Evolutionary conservation across 1,140 invertebrate species (phyloP).

Genomic region (Glomeris maerens): DNA sequence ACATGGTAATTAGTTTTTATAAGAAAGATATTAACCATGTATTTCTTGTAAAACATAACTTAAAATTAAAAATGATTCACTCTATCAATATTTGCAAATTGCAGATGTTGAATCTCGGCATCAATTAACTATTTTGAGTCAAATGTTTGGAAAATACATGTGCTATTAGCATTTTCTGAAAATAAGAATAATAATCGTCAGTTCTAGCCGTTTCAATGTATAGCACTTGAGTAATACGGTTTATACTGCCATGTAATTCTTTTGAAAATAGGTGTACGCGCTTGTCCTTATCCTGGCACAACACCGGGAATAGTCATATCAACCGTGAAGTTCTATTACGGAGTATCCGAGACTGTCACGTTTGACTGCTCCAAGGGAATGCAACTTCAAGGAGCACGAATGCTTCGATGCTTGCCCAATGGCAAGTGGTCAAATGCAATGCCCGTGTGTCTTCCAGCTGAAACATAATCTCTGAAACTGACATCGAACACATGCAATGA

Average conservation of each 20-base stretch:
- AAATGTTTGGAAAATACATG: no score
- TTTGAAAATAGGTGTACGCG: conserved; percentile 46
- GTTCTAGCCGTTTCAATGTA: background rate
- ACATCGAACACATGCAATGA: no score
- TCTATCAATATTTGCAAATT: no score
- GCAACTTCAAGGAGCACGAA: conserved; percentile 51
- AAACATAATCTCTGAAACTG: conserved; percentile 2
- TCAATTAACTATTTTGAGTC: no score
- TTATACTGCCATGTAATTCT: background rate
- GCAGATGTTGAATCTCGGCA: no score
- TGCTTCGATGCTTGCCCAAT: conserved; percentile 58
- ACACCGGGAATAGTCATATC: conserved; percentile 70
- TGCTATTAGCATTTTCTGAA: background rate
- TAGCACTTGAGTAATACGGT: background rate
- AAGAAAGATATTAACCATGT: no score
- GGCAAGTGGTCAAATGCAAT: conserved; percentile 74
- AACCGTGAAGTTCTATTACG: conserved; percentile 70
- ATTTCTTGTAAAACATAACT: no score
- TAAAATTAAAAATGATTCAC: no score
- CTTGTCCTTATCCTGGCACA: conserved; percentile 68
- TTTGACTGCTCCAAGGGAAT: conserved; percentile 68
- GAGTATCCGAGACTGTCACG: conserved; percentile 65
- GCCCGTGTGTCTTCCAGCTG: conserved; percentile 35
- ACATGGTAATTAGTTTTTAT: no score
- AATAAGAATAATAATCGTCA: background rate